Evolutionary conservation across 2,113 vertebrate species (phyloP), one percentile per base, ranked within the genome.

Genomic region (Smithornis capensis): DNA sequence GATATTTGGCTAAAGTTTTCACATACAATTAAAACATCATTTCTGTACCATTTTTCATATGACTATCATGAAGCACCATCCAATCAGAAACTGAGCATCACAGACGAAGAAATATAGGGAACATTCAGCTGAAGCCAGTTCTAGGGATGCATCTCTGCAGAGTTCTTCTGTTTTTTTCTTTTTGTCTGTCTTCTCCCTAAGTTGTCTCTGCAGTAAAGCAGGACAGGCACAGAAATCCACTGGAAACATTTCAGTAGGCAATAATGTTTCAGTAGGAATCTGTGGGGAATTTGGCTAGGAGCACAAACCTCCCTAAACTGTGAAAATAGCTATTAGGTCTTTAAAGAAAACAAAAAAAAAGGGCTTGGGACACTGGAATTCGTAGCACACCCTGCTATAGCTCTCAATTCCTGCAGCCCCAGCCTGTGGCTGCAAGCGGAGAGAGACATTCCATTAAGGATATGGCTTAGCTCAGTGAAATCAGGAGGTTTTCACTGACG

Each of bases 391-490:
- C 35, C 70, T 40, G 29, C 28, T 71, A 2, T 25, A 14, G 19
- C 23, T 73, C 27, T 31, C 29, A 7, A 2, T 8, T 18, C 13
- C 60, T 57, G 33, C 45, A 16, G 28, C n/a, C 75, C 12, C 31
- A 49, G 0, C 31, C 42, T 25, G 9, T 13, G 37, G 63, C 80
- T 53, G 9, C 50, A 19, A 7, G 38, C 59, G 52, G 0, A 5
- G 29, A 15, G 42, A 63, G 25, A 18, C n/a, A 40, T 57, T 25
- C 45, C 3, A 1, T 0, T 16, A 28, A 3, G 37, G 24, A 2
- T 12, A 4, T 1, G 13, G 62, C 35, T 60, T 19, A 13, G 56
- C 52, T 87, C 37, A 28, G 45, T 3, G 0, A 44, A 84, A 44
- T 13, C 14, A 28, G 42, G 35, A 28, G 38, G 35, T 29, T 59